A percentile compares a stretch with the other conserved stretches of the same genome.
Conservation (phyloP, 2,888 invertebrate species). For the Meteorus colon region DNA sequence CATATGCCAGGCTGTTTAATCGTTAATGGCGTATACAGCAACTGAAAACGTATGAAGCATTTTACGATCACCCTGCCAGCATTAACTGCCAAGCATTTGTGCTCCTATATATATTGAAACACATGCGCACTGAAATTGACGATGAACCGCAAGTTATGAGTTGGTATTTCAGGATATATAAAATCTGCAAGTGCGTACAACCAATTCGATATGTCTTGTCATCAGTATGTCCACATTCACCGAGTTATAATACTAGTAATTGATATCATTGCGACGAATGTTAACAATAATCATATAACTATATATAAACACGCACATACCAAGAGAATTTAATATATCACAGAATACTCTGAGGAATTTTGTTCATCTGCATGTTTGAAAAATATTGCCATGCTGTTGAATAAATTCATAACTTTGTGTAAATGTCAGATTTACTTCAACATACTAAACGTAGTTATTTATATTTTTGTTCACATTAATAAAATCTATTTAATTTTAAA, state of each 20-base stretch:
- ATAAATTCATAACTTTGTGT: no score
- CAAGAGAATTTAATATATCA: constrained; percentile 2
- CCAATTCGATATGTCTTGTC: constrained; percentile 4
- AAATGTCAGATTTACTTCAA: no score
- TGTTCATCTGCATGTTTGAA: neutral
- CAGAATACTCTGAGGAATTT: neutral
- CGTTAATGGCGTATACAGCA: neutral
- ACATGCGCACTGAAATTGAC: neutral
- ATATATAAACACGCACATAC: neutral
- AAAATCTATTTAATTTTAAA: no score
- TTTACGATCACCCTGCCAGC: constrained; percentile 1
- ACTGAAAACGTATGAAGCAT: constrained; percentile 6
- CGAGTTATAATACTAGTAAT: neutral
- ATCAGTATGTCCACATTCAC: neutral
- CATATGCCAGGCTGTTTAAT: neutral
- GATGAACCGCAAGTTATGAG: neutral
- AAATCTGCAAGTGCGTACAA: neutral
- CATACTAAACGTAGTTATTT: no score
- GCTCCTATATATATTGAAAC: neutral
- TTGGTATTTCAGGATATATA: constrained; percentile 5
- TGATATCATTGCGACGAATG: constrained; percentile 4
- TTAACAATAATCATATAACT: neutral
- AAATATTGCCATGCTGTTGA: neutral
- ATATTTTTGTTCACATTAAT: no score
- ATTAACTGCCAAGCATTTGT: neutral